Conservation (phyloP, 2,797 vertebrate genomes). For the Apogon talboti region DNA sequence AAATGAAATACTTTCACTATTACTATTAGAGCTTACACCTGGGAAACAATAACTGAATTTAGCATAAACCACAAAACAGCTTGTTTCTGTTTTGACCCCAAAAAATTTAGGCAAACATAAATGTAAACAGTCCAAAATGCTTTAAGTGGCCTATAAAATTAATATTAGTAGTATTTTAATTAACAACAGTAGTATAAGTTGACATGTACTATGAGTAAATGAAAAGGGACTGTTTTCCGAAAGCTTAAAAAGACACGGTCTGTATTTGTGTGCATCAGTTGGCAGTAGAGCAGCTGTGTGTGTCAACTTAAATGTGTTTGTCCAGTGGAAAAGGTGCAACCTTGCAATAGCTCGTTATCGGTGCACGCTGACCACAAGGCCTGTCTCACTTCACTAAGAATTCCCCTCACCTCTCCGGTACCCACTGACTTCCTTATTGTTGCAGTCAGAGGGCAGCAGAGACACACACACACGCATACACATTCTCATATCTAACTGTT, state of each 20-base stretch:
- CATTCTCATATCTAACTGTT: slow-evolving; percentile 18
- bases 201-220: not conserved
- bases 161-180: not conserved
- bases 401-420: slow-evolving; percentile 83
- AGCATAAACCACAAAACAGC: not conserved
- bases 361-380: slow-evolving; percentile 72
- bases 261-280: slow-evolving; percentile 29
- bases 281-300: slow-evolving; percentile 29
- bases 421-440: slow-evolving; percentile 81
- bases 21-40: not conserved
- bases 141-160: not conserved
- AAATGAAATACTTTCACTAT: not conserved
- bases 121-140: not conserved
- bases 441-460: slow-evolving; percentile 75
- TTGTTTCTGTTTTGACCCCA: not conserved
- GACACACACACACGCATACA: slow-evolving; percentile 47
- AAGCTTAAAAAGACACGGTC: slow-evolving; percentile 23
- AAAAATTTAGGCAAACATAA: not conserved
- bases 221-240: slow-evolving; percentile 3
- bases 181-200: not conserved
- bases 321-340: slow-evolving; percentile 76
- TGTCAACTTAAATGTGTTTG: slow-evolving; percentile 16
- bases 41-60: not conserved
- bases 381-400: slow-evolving; percentile 80
- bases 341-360: slow-evolving; percentile 71